Evolutionary conservation across 2,888 invertebrate species (phyloP).

Genomic region (Tiliacea citrago): DNA sequence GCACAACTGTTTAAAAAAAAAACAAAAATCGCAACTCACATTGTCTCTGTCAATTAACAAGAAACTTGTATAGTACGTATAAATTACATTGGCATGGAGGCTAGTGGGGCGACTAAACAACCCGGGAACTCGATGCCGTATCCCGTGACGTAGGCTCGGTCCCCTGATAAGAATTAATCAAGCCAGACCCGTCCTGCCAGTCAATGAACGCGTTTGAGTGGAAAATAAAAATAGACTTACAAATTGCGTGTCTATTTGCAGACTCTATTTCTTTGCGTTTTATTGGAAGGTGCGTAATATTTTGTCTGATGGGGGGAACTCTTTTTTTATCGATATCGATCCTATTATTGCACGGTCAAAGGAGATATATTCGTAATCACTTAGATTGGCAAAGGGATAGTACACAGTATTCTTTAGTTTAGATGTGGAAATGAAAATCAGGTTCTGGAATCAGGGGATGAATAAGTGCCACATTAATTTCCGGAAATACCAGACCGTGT

Average conservation of each 20-base stretch:
- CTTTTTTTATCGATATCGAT: not conserved
- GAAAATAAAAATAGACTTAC: constrained; percentile 49
- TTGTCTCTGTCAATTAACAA: constrained; percentile 41
- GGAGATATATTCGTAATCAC: not conserved
- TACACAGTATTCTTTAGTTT: not conserved
- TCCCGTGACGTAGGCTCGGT: constrained; percentile 46
- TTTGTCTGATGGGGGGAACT: not conserved
- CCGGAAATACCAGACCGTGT: not conserved
- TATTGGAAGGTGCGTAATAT: constrained; percentile 31
- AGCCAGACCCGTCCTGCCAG: constrained; percentile 50
- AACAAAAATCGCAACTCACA: not conserved
- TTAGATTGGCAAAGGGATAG: not conserved
- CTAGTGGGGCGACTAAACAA: constrained; percentile 54
- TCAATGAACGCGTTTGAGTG: constrained; percentile 56
- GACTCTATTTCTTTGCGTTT: constrained; percentile 29
- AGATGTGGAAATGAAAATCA: not conserved
- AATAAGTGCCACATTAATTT: not conserved
- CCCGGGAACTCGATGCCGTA: constrained; percentile 44
- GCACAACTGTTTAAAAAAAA: not conserved
- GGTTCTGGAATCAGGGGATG: not conserved
- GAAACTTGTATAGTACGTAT: constrained; percentile 30
- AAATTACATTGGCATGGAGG: constrained; percentile 53
- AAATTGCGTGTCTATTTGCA: constrained; percentile 41
- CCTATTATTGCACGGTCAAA: not conserved
- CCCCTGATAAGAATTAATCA: constrained; percentile 64